Base-by-base conservation (phyloP, 2,888 invertebrate genomes). In the Drosophila phalerata region DNA sequence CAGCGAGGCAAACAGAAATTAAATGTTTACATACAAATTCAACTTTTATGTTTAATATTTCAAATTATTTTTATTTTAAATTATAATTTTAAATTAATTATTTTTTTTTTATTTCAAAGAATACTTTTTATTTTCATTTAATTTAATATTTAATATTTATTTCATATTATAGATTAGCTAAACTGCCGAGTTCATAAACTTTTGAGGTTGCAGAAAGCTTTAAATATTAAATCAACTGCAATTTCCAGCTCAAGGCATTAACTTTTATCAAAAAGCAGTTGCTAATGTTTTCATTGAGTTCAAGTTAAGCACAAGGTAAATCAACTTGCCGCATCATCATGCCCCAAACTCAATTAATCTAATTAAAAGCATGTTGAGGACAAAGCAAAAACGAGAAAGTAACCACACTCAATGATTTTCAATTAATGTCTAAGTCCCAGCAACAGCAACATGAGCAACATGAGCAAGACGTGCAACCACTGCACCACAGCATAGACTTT, bases 321-420 rank as follows among this genome's bases (percentile, higher is more conserved):
- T 56, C 43, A 43, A 43, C n/a, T 32, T 37, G 47, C 57, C 57
- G 25, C 57, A 47, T 57, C 55, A 56, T 56, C 43, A n/a, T 40
- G 30, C 22, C 43, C 4, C 28, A 6, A 6, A 52, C 60, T 60
- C 40, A 67, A 67, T 67, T 67, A 65, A 65, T 51, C 58, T 63
- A 69, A 65, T 67, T 57, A 57, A 64, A 64, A 49, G 51, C 53
- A 66, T 49, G 56, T 37, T 34, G 22, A 15, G 19, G 55, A 17
- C 30, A 3, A 28, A n/a, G 32, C 30, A 17, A 30, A 40, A 28
- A 25, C 45, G 11, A 32, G 34, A 34, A 30, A 32, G 61, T 69
- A 71, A 68, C 51, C 72, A 42, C 68, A 53, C 62, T 72, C 71
- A 76, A 80, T 73, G 75, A 72, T 87, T 85, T 86, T 84, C 73